phyloP scores from a whole-genome alignment of 2,797 vertebrate genomes.

The Darevskia nairensis region DNA sequence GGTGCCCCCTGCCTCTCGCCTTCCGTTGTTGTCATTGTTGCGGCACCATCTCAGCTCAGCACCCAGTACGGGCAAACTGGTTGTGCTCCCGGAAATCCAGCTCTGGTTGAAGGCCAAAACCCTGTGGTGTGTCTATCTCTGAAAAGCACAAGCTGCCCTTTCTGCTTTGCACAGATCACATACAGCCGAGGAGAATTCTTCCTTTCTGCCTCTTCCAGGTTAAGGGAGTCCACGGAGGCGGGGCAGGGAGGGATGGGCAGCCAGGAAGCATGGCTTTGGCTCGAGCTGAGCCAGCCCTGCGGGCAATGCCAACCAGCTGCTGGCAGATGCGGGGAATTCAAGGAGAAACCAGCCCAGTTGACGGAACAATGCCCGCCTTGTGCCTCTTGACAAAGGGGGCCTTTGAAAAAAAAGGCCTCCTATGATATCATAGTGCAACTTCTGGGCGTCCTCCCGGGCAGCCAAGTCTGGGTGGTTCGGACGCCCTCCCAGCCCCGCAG shows the following conservation, averaged over 20 bases:
- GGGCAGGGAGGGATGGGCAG: too few species aligned
- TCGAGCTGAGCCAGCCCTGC: neutral
- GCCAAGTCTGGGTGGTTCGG: slow-evolving; percentile 7
- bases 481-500: neutral
- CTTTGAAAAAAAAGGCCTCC: neutral
- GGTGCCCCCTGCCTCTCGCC: too few species aligned
- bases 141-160: neutral
- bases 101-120: too few species aligned
- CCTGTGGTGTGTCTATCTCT: neutral
- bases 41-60: too few species aligned
- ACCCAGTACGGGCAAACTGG: too few species aligned
- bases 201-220: neutral
- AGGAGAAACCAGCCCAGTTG: neutral
- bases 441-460: slow-evolving; percentile 7
- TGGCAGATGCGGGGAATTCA: neutral
- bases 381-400: slow-evolving; percentile 32
- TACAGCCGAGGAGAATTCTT: neutral
- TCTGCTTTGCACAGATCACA: neutral
- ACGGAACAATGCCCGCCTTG: slow-evolving; percentile 40
- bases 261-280: neutral
- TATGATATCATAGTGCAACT: slow-evolving; percentile 23
- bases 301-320: neutral
- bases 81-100: too few species aligned
- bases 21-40: too few species aligned
- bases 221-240: neutral